A percentile compares a stretch with the other conserved stretches of the same genome.
Evolutionary conservation across 2,888 invertebrate species (phyloP).

Genomic region (Spialia ferax): DNA sequence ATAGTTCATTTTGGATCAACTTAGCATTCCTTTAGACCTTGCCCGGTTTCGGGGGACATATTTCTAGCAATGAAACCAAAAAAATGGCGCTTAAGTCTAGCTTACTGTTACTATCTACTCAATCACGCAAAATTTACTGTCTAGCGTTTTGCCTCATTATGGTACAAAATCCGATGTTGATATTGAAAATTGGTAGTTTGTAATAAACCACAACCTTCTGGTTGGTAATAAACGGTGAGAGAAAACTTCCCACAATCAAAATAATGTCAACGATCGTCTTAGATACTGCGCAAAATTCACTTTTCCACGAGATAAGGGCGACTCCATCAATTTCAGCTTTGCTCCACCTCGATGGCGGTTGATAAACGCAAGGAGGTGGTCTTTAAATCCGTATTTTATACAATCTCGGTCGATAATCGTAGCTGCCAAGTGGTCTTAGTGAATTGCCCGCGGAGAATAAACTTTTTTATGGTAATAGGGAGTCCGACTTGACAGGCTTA

Average conservation of each 20-base stretch:
- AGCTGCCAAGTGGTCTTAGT: constrained; percentile 17
- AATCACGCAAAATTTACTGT: too few species aligned
- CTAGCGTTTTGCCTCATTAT: too few species aligned
- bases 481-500: not conserved
- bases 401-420: constrained; percentile 34
- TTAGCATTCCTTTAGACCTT: too few species aligned
- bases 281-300: constrained; percentile 31
- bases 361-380: constrained; percentile 23
- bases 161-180: too few species aligned
- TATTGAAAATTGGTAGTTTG: too few species aligned
- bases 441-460: constrained; percentile 13
- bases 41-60: too few species aligned
- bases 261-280: constrained; percentile 23
- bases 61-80: not conserved
- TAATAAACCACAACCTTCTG: too few species aligned
- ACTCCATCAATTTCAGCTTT: constrained; percentile 25
- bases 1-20: too few species aligned
- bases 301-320: constrained; percentile 29
- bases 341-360: constrained; percentile 23
- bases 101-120: too few species aligned
- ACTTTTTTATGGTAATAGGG: not conserved
- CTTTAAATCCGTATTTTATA: constrained; percentile 29
- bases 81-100: too few species aligned
- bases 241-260: constrained; percentile 13
- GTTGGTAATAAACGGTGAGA: not conserved